Evolutionary conservation across 2,888 invertebrate genomes (phyloP).

Genomic region (Ectemnius continuus): DNA sequence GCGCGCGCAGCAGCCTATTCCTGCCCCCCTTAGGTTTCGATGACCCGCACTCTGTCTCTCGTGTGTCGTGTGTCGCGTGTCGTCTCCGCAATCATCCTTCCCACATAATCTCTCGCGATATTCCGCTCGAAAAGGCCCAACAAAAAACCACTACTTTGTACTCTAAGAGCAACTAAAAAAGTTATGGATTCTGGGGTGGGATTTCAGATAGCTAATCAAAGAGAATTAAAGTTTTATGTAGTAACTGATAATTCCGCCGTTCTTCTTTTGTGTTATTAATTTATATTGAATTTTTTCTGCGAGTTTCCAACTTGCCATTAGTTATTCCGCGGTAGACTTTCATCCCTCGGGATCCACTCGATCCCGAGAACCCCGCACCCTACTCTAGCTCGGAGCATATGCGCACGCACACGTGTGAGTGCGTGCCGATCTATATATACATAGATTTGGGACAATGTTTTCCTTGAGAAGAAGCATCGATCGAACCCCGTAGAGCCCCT

Average conservation of each 20-base stretch:
- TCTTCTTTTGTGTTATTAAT: no score
- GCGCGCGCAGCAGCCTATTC: slow-evolving; percentile 28
- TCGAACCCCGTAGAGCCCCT: slow-evolving; percentile 26
- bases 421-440: background rate
- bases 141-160: background rate
- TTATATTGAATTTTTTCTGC: no score
- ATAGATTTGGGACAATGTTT: slow-evolving; percentile 31
- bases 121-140: background rate
- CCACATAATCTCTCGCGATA: slow-evolving; percentile 1
- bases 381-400: background rate
- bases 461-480: slow-evolving; percentile 40
- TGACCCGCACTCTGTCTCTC: slow-evolving; percentile 37
- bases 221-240: no score
- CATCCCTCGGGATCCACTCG: slow-evolving; percentile 10
- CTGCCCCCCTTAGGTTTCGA: slow-evolving; percentile 52
- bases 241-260: no score
- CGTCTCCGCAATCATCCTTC: slow-evolving; percentile 6
- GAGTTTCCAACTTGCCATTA: background rate
- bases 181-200: no score
- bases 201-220: no score
- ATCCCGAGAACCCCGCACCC: slow-evolving; percentile 9
- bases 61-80: slow-evolving; percentile 1
- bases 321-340: slow-evolving; percentile 3
- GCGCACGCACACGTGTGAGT: background rate
- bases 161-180: no score